Evolutionary conservation across 2,113 vertebrate genomes (phyloP).

Genomic region (Petrocephalus microphthalmus): DNA sequence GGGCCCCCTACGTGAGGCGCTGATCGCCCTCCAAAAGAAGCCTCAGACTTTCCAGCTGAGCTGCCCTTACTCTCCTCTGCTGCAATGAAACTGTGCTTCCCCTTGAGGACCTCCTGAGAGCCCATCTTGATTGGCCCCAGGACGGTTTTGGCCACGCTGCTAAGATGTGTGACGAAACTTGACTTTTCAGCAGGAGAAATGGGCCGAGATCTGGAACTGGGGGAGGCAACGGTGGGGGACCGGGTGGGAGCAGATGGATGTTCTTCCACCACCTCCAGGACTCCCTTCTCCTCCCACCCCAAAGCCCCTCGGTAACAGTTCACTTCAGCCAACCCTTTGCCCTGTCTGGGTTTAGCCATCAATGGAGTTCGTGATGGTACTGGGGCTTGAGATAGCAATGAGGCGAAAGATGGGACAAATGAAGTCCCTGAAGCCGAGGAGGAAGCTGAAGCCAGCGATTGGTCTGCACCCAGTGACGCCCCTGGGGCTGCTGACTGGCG

Average conservation of each 20-base stretch:
- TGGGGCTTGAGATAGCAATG: slow-evolving; percentile 45
- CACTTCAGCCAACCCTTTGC: slow-evolving; percentile 49
- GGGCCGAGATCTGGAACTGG: slow-evolving; percentile 58
- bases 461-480: not conserved
- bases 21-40: slow-evolving; percentile 33
- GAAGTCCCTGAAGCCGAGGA: slow-evolving; percentile 33
- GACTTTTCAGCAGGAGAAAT: slow-evolving; percentile 61
- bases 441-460: not conserved
- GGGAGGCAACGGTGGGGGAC: slow-evolving; percentile 56
- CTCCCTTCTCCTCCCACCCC: slow-evolving; percentile 73
- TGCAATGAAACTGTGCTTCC: slow-evolving; percentile 50
- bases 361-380: slow-evolving; percentile 33
- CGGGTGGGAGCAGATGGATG: slow-evolving; percentile 68
- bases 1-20: slow-evolving; percentile 39
- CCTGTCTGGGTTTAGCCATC: slow-evolving; percentile 56
- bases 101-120: slow-evolving; percentile 53
- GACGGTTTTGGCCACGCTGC: slow-evolving; percentile 58
- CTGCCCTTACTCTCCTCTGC: slow-evolving; percentile 50
- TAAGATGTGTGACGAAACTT: slow-evolving; percentile 59
- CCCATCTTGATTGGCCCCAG: slow-evolving; percentile 58
- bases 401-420: slow-evolving; percentile 33
- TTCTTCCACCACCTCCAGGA: slow-evolving; percentile 78
- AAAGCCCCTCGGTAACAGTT: slow-evolving; percentile 66
- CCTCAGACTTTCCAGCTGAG: slow-evolving; percentile 44
- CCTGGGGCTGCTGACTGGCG: not conserved